These are phyloP conservation scores for Cantharis nigra DNA, from an alignment of 2,888 invertebrate genomes.

Conservation along the genomic window DNA sequence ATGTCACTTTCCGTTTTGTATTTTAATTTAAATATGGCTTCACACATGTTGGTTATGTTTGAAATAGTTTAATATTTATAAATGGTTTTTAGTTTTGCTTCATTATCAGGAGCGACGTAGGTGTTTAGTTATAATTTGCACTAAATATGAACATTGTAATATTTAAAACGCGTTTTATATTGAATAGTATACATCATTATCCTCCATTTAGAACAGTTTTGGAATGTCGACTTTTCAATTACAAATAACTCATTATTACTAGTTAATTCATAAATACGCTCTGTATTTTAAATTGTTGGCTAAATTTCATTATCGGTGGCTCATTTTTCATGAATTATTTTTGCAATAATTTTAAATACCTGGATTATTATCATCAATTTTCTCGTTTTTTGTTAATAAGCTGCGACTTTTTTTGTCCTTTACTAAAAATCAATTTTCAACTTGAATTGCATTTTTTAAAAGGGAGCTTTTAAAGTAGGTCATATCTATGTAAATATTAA, in stretches of 20 bases:
- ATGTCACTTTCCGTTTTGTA: conserved; percentile 44
- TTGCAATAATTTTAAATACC: background rate
- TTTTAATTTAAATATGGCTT: conserved; percentile 45
- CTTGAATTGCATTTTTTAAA: background rate
- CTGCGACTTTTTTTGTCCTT: background rate
- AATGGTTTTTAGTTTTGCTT: conserved; percentile 13
- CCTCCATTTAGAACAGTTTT: conserved; percentile 1
- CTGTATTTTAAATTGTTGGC: background rate
- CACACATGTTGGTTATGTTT: conserved; percentile 34
- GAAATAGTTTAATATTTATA: conserved; percentile 29
- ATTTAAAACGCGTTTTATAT: conserved; percentile 2
- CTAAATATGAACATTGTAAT: background rate
- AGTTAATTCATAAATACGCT: background rate
- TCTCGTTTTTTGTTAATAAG: background rate
- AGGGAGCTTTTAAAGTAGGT: background rate
- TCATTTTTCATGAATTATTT: background rate
- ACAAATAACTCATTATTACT: conserved; percentile 2
- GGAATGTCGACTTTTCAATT: conserved; percentile 1
- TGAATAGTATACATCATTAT: background rate
- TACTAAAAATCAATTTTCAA: background rate
- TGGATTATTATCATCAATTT: background rate
- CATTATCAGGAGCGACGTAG: conserved; percentile 1
- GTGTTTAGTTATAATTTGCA: background rate
- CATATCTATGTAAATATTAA: background rate
- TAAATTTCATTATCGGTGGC: background rate